Percentiles rank a stretch among this genome's conserved stretches.
phyloP scores from a whole-genome alignment of 2,797 vertebrate genomes.

The Myotis findleyi region DNA sequence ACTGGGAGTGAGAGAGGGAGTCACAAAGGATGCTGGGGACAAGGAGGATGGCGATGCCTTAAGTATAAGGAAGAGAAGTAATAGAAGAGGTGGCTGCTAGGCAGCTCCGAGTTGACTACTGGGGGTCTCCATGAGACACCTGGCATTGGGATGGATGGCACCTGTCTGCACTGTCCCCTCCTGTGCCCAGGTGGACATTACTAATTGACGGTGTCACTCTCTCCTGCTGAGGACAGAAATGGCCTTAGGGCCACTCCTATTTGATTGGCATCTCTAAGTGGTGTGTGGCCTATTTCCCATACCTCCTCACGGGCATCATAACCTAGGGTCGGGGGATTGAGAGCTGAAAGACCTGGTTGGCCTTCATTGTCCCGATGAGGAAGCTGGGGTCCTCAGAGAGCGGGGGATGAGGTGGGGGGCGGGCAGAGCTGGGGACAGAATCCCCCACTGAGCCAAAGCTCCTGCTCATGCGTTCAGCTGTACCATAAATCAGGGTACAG shows the following conservation, averaged over 20 bases:
- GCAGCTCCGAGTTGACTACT: not conserved
- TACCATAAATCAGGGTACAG: not conserved
- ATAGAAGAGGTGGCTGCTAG: fast-evolving
- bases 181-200: not conserved
- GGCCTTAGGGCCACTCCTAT: not conserved
- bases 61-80: not conserved
- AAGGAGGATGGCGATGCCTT: fast-evolving
- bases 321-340: not conserved
- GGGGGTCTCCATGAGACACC: not conserved
- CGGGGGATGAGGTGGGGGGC: too few relatives aligned
- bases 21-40: fast-evolving
- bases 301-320: not conserved
- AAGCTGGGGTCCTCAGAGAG: not conserved
- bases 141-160: not conserved
- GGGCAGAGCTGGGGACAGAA: not conserved
- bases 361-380: not conserved
- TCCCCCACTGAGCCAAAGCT: not conserved
- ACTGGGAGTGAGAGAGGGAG: not conserved
- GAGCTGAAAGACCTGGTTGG: not conserved
- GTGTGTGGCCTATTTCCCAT: not conserved
- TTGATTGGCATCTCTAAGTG: not conserved
- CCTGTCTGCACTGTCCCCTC: not conserved
- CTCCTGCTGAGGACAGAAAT: not conserved
- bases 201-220: not conserved
- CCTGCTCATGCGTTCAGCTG: not conserved